Percentiles rank a stretch among this genome's conserved stretches.
These are phyloP conservation scores for Megaceryle torquata DNA, from an alignment of 2,113 vertebrate species.

Conservation along the genomic window DNA sequence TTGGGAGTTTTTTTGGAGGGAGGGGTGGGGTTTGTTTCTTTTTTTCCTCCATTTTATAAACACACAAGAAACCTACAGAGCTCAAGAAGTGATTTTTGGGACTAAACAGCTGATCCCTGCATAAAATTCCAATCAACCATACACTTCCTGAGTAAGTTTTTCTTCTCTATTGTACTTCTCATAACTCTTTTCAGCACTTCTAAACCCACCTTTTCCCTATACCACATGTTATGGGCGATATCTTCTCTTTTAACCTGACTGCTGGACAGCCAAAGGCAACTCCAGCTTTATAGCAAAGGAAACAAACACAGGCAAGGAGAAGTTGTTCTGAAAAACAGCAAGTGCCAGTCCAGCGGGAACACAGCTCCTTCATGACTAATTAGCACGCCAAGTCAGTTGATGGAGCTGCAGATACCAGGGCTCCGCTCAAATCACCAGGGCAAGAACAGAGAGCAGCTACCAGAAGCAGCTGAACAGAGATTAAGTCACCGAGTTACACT, in stretches of 20 bases:
- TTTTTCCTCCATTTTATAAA: not conserved
- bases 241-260: not conserved
- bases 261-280: not conserved
- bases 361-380: constrained; percentile 28
- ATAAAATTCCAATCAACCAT: not conserved
- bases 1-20: too few species aligned
- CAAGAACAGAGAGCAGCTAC: not conserved
- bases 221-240: not conserved
- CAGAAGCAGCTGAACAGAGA: not conserved
- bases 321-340: not conserved
- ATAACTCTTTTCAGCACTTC: not conserved
- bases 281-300: not conserved
- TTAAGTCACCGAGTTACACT: not conserved
- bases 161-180: not conserved
- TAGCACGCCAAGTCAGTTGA: not conserved
- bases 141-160: not conserved
- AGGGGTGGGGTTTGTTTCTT: not conserved
- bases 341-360: not conserved
- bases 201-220: not conserved
- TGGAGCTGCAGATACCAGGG: constrained; percentile 17
- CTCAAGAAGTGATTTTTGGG: not conserved
- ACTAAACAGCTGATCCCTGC: not conserved
- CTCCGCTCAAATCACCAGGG: not conserved
- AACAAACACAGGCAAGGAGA: not conserved
- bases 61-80: not conserved